Evolutionary conservation across 2,888 invertebrate species (phyloP).

Genomic region (Andrena hattorfiana): DNA sequence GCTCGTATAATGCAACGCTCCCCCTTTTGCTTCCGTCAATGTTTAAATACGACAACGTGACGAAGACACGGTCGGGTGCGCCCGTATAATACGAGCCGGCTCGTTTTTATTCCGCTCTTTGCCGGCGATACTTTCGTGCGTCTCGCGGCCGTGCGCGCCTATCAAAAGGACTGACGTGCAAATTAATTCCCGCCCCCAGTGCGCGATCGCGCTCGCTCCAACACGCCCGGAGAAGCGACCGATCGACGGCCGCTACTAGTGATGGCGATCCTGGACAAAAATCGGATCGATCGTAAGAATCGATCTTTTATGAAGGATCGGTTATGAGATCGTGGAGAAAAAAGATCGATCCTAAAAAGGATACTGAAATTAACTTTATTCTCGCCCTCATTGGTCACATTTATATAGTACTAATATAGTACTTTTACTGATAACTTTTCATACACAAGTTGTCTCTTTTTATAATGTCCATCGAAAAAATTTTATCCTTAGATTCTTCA

Average conservation of each 20-base stretch:
- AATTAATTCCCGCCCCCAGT: constrained; percentile 13
- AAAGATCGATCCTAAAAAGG: no score
- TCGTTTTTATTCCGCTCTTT: constrained; percentile 38
- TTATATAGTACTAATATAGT: no score
- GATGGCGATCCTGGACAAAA: no score
- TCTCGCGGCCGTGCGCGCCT: constrained; percentile 5
- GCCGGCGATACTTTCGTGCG: constrained; percentile 19
- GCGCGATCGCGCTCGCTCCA: neutral
- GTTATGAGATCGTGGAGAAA: no score
- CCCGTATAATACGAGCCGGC: constrained; percentile 39
- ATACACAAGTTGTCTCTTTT: no score
- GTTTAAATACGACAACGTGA: constrained; percentile 52
- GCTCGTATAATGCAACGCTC: constrained; percentile 9
- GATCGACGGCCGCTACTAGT: constrained; percentile 5
- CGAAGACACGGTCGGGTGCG: constrained; percentile 49
- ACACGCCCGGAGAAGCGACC: constrained; percentile 3
- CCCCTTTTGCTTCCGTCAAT: constrained; percentile 45
- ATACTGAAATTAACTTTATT: no score
- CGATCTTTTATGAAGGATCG: no score
- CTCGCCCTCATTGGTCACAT: no score
- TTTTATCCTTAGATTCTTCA: no score
- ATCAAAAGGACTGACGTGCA: constrained; percentile 26
- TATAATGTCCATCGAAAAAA: no score
- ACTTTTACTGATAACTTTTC: no score
- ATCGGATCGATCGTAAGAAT: no score